Conservation (phyloP, 2,888 invertebrate genomes). For the Pterostichus madidus region DNA sequence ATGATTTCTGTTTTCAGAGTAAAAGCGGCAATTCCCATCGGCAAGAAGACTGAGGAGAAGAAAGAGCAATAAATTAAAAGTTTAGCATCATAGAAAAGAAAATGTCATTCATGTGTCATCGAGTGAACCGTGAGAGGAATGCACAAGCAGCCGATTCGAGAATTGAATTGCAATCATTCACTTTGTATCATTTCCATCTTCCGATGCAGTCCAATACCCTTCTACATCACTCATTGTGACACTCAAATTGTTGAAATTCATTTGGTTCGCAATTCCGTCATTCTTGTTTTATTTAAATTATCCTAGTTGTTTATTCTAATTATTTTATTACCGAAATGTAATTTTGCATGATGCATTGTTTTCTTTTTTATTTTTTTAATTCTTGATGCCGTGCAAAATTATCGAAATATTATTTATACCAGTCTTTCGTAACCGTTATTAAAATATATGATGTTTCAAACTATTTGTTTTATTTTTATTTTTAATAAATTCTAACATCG, state of each 20-base stretch:
- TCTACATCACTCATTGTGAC: conserved; percentile 41
- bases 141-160: conserved; percentile 36
- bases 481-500: conserved; percentile 58
- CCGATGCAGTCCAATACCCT: conserved; percentile 43
- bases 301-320: conserved; percentile 50
- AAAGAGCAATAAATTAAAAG: conserved; percentile 86
- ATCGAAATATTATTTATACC: conserved; percentile 61
- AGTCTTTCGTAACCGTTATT: conserved; percentile 52
- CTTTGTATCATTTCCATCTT: conserved; percentile 54
- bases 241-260: conserved; percentile 56
- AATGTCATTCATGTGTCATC: conserved; percentile 64
- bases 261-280: conserved; percentile 32
- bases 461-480: conserved; percentile 44
- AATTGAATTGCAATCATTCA: conserved; percentile 46
- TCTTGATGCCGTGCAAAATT: conserved; percentile 61
- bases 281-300: conserved; percentile 57
- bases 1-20: conserved; percentile 81
- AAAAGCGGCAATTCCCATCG: conserved; percentile 92
- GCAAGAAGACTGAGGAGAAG: conserved; percentile 90
- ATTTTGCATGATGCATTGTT: conserved; percentile 63
- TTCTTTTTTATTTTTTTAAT: conserved; percentile 42
- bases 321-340: conserved; percentile 54
- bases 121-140: conserved; percentile 30
- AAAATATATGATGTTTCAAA: conserved; percentile 66
- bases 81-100: conserved; percentile 52